phyloP scores from a whole-genome alignment of 2,888 invertebrate species.

The Tortrix viridana region DNA sequence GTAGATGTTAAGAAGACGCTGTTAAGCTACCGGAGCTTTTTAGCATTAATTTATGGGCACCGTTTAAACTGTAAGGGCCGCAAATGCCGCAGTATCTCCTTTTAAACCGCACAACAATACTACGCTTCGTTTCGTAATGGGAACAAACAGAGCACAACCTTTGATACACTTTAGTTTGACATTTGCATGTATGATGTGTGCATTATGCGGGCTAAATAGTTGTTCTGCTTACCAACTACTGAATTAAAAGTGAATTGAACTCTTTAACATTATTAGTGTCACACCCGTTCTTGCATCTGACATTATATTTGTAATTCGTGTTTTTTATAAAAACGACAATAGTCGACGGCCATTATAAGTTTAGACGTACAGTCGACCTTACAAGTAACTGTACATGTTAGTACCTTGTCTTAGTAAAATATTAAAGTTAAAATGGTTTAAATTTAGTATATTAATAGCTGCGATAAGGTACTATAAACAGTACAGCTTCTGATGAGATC shows the following conservation, averaged over 20 bases:
- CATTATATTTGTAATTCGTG: too few relatives aligned
- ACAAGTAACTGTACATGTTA: too few relatives aligned
- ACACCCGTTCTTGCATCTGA: too few relatives aligned
- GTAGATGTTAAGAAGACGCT: conserved; percentile 10
- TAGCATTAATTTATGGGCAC: conserved; percentile 23
- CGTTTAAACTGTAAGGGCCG: conserved; percentile 8
- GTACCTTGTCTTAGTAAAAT: too few relatives aligned
- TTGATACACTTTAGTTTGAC: conserved; percentile 4
- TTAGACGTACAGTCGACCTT: too few relatives aligned
- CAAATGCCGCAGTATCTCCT: conserved; percentile 6
- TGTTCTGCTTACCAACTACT: not conserved
- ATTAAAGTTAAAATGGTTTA: too few relatives aligned
- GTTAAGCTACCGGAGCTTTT: conserved; percentile 10
- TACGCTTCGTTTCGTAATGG: not conserved
- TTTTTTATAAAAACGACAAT: too few relatives aligned
- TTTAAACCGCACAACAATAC: conserved; percentile 6
- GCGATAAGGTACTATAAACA: too few relatives aligned
- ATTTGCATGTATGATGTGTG: conserved; percentile 6
- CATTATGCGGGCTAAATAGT: not conserved
- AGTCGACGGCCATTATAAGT: too few relatives aligned
- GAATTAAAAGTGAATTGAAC: not conserved
- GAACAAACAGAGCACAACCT: conserved; percentile 1
- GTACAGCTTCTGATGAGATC: too few relatives aligned
- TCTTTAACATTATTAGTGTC: too few relatives aligned
- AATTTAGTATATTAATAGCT: too few relatives aligned